Evolutionary conservation across 2,888 invertebrate species (phyloP).

Genomic region (Drosophila vallismaia): DNA sequence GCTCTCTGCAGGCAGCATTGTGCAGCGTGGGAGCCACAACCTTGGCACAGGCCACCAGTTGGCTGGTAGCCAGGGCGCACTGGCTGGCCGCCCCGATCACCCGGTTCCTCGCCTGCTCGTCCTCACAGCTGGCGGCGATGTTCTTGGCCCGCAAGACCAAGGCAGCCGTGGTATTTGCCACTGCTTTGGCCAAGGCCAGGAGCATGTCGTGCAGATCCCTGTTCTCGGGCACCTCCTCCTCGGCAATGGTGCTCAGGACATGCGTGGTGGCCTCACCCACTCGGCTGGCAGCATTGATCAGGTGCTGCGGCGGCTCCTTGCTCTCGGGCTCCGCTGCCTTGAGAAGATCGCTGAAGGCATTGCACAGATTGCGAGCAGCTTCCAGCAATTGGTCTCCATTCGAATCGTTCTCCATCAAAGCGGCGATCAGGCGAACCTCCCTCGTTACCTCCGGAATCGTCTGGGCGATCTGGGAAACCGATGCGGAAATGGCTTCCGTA

Average conservation of each 20-base stretch:
- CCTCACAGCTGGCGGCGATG: slow-evolving; percentile 94
- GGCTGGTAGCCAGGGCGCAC: slow-evolving; percentile 98
- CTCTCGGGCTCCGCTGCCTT: slow-evolving; percentile 98
- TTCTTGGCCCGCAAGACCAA: slow-evolving; percentile 98
- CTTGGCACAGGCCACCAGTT: slow-evolving; percentile 98
- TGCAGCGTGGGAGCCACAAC: slow-evolving; percentile 94
- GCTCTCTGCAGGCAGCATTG: slow-evolving; percentile 93
- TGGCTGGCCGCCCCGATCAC: slow-evolving; percentile 98
- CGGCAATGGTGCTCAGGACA: slow-evolving; percentile 96
- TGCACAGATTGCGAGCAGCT: slow-evolving; percentile 95
- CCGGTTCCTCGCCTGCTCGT: slow-evolving; percentile 84
- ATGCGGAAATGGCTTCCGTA: slow-evolving; percentile 97
- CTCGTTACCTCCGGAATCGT: slow-evolving; percentile 98
- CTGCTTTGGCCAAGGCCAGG: slow-evolving; percentile 96
- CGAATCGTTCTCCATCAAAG: slow-evolving; percentile 94
- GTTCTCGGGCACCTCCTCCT: slow-evolving; percentile 94
- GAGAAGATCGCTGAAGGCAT: slow-evolving; percentile 96
- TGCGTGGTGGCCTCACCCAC: slow-evolving; percentile 98
- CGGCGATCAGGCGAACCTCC: slow-evolving; percentile 92
- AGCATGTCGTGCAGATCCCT: slow-evolving; percentile 95
- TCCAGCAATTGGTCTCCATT: slow-evolving; percentile 94
- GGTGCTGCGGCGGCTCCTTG: slow-evolving; percentile 95
- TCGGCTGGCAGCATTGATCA: slow-evolving; percentile 96
- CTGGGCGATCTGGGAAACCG: slow-evolving; percentile 97
- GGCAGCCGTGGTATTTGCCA: slow-evolving; percentile 98